Evolutionary conservation across 2,113 vertebrate genomes (phyloP).

Genomic region (Pachypanchax playfairii): DNA sequence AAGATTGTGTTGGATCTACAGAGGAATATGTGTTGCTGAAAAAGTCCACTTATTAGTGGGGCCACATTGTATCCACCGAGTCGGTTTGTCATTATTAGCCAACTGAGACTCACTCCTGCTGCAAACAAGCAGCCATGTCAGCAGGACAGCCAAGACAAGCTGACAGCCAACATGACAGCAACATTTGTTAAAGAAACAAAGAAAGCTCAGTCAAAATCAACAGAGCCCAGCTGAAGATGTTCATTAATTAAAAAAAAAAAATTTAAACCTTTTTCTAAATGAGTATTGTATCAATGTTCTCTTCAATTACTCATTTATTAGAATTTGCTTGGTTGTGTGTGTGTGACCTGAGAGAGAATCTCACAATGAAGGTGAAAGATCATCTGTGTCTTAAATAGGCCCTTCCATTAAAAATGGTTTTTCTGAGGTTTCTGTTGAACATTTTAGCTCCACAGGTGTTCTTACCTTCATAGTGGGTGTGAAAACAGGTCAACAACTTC

Average conservation of each 20-base stretch:
- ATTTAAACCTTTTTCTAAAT: background rate
- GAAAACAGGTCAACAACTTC: no score
- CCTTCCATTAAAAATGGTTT: no score
- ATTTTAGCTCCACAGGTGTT: no score
- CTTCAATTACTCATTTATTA: background rate
- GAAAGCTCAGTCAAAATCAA: conserved; percentile 1
- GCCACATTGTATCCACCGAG: conserved; percentile 19
- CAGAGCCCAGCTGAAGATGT: conserved; percentile 1
- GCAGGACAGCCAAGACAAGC: conserved; percentile 32
- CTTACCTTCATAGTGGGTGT: no score
- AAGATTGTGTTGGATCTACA: conserved; percentile 25
- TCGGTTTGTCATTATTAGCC: conserved; percentile 54
- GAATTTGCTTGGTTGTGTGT: background rate
- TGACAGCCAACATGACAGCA: conserved; percentile 38
- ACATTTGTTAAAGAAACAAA: conserved; percentile 18
- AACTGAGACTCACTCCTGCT: conserved; percentile 29
- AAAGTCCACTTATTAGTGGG: conserved; percentile 42
- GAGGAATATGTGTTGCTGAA: conserved; percentile 30
- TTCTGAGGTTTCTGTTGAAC: no score
- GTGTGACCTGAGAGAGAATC: no score
- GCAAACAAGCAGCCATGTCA: conserved; percentile 11
- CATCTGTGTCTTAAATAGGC: no score
- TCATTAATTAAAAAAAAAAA: conserved; percentile 11
- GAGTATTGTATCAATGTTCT: no score
- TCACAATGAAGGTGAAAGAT: no score